These are phyloP conservation scores for Okapia johnstoni DNA, from an alignment of 2,113 vertebrate species.

Conservation along the genomic window DNA sequence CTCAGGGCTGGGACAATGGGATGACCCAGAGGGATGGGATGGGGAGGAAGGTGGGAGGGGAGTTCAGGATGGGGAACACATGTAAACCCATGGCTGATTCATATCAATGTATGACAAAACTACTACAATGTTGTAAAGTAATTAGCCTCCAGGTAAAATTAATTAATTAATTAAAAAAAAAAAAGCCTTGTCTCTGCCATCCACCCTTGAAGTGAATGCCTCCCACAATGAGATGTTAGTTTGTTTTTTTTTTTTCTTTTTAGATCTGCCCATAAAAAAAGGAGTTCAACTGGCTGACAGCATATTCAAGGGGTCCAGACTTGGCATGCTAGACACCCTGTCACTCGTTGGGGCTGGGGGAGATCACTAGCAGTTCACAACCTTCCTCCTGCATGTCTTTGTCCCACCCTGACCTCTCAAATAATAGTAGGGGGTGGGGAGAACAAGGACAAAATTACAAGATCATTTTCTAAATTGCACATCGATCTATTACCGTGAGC, in stretches of 20 bases:
- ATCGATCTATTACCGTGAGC: not conserved
- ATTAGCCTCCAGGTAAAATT: no score
- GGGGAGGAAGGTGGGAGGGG: no score
- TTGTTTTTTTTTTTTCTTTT: not conserved
- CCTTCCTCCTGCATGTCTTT: not conserved
- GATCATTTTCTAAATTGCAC: not conserved
- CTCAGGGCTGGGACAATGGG: no score
- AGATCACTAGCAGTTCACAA: not conserved
- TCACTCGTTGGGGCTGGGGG: not conserved
- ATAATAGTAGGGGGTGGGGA: not conserved
- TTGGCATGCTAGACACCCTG: not conserved
- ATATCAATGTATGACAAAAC: no score
- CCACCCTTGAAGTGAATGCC: not conserved
- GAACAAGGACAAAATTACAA: not conserved
- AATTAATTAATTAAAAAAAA: no score
- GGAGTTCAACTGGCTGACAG: not conserved
- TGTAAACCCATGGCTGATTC: no score
- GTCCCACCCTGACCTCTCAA: not conserved
- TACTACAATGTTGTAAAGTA: no score
- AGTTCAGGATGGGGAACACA: no score
- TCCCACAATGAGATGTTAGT: not conserved
- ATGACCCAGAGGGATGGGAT: no score
- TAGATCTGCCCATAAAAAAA: not conserved
- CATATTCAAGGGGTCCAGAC: not conserved
- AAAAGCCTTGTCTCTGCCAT: not conserved